A percentile compares a stretch with the other conserved stretches of the same genome.
Conservation (phyloP, 2,113 vertebrate species). For the Cochlearius cochlearius region DNA sequence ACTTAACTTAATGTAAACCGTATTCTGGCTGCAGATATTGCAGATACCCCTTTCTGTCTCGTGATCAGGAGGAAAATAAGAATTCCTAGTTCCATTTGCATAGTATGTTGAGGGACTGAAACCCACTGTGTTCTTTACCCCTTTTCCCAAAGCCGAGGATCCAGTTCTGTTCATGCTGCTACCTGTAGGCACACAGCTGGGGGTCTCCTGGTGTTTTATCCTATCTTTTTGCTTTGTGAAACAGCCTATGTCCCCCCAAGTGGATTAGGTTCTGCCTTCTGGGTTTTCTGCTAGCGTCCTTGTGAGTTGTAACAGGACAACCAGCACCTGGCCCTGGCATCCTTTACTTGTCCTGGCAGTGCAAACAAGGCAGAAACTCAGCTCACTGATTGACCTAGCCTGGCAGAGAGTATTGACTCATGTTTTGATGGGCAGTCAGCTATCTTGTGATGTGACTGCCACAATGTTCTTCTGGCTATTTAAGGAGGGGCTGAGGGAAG, state of each 20-base stretch:
- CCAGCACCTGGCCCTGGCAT: background rate
- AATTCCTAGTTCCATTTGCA: background rate
- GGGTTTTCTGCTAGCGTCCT: background rate
- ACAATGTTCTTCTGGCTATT: background rate
- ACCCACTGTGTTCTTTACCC: background rate
- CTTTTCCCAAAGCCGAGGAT: background rate
- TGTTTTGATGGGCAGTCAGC: background rate
- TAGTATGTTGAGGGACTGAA: background rate
- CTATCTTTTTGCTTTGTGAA: background rate
- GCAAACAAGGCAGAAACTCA: background rate
- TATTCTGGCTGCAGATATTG: background rate
- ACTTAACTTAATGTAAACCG: background rate
- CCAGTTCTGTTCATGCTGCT: background rate
- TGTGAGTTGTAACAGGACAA: background rate
- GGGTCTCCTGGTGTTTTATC: background rate
- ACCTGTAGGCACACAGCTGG: background rate
- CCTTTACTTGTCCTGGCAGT: background rate
- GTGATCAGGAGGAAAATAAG: background rate
- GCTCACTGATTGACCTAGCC: background rate
- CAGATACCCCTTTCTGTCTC: background rate
- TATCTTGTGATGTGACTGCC: background rate
- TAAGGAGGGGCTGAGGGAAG: background rate
- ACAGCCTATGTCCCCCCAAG: background rate
- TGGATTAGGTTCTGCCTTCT: background rate
- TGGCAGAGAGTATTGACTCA: background rate